These are phyloP conservation scores for Coreoperca whiteheadi DNA, from an alignment of 2,113 vertebrate genomes.

Conservation along the genomic window DNA sequence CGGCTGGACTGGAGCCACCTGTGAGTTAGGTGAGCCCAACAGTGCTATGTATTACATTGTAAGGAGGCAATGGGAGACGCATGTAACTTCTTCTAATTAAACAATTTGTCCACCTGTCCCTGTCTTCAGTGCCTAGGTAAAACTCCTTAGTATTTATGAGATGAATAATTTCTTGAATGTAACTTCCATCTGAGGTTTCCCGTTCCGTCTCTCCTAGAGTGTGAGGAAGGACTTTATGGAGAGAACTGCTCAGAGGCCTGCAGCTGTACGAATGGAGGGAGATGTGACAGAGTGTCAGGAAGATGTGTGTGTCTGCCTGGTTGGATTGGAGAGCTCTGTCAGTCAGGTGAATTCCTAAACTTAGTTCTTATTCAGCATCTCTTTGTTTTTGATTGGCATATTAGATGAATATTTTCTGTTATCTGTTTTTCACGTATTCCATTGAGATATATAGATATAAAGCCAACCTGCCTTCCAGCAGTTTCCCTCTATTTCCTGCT, in stretches of 20 bases:
- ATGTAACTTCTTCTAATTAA: neutral
- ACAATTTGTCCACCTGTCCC: neutral
- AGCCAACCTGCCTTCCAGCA: neutral
- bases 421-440: neutral
- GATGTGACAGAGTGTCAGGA: constrained; percentile 61
- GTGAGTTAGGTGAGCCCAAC: constrained; percentile 79
- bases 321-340: constrained; percentile 74
- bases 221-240: constrained; percentile 62
- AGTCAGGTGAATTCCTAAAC: constrained; percentile 62
- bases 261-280: constrained; percentile 56
- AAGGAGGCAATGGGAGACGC: neutral
- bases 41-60: neutral
- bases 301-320: constrained; percentile 59
- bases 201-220: constrained; percentile 55
- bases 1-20: constrained; percentile 78
- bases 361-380: neutral
- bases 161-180: neutral
- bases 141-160: neutral
- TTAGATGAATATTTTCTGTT: neutral
- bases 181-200: constrained; percentile 13
- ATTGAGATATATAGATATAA: neutral
- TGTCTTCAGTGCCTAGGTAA: neutral
- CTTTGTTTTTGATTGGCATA: neutral
- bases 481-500: neutral
- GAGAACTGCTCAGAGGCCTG: constrained; percentile 54